These are phyloP conservation scores for Leuciscus idus DNA, from an alignment of 2,113 vertebrate genomes.

Conservation along the genomic window DNA sequence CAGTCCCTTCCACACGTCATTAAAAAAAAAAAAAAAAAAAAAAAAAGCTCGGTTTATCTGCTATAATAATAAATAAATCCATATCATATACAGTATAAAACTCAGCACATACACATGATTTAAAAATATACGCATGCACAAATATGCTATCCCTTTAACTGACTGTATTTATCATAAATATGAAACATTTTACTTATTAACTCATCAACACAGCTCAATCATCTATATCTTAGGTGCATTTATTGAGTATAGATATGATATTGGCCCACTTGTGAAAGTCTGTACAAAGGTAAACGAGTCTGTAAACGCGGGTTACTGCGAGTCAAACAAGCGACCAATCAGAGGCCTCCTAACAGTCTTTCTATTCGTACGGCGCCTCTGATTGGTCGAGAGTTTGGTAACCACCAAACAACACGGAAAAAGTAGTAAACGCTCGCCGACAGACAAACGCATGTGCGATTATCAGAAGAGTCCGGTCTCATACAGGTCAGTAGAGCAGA, in stretches of 20 bases:
- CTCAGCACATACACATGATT: too few relatives aligned
- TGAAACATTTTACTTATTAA: neutral
- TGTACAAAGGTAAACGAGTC: constrained; percentile 53
- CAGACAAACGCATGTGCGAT: neutral
- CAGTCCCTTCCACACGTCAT: neutral
- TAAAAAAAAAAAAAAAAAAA: neutral
- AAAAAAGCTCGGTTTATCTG: too few relatives aligned
- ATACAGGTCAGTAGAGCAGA: constrained; percentile 11
- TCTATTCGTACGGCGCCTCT: neutral
- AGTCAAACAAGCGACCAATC: constrained; percentile 39
- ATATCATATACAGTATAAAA: too few relatives aligned
- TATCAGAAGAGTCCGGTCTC: neutral
- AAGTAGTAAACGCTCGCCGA: neutral
- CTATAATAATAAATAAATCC: neutral
- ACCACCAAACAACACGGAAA: neutral
- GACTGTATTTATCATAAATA: neutral
- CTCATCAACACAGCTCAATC: neutral
- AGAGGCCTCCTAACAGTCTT: neutral
- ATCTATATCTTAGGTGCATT: neutral
- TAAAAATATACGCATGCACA: neutral
- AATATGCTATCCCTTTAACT: neutral
- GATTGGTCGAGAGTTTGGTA: constrained; percentile 36
- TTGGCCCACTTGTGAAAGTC: constrained; percentile 30
- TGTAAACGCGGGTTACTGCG: constrained; percentile 7
- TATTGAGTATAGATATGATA: neutral